These are phyloP conservation scores for Congeria kusceri DNA, from an alignment of 2,888 invertebrate genomes.

Conservation along the genomic window DNA sequence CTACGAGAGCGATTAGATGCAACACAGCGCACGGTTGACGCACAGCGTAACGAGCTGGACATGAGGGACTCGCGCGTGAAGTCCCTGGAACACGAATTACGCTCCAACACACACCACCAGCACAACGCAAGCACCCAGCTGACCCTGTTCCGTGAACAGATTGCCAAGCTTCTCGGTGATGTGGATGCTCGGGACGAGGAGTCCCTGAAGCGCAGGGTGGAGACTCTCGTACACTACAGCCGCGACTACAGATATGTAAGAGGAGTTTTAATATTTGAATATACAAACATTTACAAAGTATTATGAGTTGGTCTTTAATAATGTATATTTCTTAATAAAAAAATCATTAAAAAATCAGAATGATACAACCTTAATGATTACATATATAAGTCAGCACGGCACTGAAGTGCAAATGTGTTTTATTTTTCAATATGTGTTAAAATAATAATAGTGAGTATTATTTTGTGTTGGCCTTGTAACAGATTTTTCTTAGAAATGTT, in stretches of 20 bases:
- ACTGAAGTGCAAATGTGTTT: no score
- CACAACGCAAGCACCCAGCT: constrained; percentile 71
- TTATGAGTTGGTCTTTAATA: no score
- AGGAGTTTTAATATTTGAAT: no score
- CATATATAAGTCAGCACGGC: no score
- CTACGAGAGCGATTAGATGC: constrained; percentile 79
- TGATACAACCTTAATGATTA: no score
- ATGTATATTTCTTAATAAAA: no score
- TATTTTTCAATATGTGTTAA: neutral
- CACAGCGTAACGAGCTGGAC: constrained; percentile 76
- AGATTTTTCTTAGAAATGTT: no score
- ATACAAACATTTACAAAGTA: no score
- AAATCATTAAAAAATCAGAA: no score
- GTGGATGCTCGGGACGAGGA: constrained; percentile 77
- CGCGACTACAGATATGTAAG: constrained; percentile 80
- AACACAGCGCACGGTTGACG: constrained; percentile 76
- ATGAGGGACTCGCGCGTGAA: constrained; percentile 72
- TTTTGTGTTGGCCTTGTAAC: neutral
- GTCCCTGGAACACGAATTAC: constrained; percentile 69
- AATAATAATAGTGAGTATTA: neutral
- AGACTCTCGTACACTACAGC: constrained; percentile 64
- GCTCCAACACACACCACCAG: constrained; percentile 66
- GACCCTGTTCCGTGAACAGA: constrained; percentile 79
- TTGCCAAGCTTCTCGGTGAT: constrained; percentile 79
- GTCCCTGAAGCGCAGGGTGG: constrained; percentile 77